Percentiles rank a stretch among this genome's conserved stretches.
These are phyloP conservation scores for Tethya wilhelma DNA, from an alignment of 37 sponge, comb jelly and placozoan genomes.

Conservation along the genomic window DNA sequence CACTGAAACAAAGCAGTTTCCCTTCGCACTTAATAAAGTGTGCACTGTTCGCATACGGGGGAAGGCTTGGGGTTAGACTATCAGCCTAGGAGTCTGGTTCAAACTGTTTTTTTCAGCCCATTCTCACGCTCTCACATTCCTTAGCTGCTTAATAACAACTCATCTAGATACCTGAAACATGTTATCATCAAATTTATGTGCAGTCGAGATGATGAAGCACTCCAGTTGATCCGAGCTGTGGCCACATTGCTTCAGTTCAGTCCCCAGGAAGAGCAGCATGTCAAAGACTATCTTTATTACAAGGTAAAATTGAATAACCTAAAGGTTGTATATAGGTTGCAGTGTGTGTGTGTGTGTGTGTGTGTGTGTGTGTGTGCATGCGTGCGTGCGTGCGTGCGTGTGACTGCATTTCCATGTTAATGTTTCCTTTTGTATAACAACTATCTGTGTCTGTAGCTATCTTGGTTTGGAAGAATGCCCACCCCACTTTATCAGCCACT, in stretches of 20 bases:
- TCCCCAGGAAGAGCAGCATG: conserved; percentile 59
- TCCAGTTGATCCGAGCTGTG: conserved; percentile 63
- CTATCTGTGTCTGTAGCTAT: conserved; percentile 49
- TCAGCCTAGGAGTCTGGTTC: no score
- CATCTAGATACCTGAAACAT: conserved; percentile 67
- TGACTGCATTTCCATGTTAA: no score
- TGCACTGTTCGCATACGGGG: no score
- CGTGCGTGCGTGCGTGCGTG: no score
- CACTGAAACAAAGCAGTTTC: no score
- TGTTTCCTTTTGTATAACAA: no score
- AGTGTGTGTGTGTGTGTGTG: neutral
- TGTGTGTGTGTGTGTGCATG: no score
- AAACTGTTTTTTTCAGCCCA: no score
- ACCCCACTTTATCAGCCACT: conserved; percentile 24
- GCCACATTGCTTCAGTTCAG: conserved; percentile 65
- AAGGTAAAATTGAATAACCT: conserved; percentile 35
- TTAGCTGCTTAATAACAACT: neutral
- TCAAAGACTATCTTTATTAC: conserved; percentile 67
- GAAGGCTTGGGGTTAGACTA: no score
- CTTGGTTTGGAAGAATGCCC: conserved; percentile 64
- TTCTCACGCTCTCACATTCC: no score
- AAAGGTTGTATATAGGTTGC: neutral
- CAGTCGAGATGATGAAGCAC: conserved; percentile 73
- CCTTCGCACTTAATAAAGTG: no score
- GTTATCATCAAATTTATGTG: conserved; percentile 77